Conservation (phyloP, 1,140 invertebrate genomes). For the Mizuhopecten yessoensis region DNA sequence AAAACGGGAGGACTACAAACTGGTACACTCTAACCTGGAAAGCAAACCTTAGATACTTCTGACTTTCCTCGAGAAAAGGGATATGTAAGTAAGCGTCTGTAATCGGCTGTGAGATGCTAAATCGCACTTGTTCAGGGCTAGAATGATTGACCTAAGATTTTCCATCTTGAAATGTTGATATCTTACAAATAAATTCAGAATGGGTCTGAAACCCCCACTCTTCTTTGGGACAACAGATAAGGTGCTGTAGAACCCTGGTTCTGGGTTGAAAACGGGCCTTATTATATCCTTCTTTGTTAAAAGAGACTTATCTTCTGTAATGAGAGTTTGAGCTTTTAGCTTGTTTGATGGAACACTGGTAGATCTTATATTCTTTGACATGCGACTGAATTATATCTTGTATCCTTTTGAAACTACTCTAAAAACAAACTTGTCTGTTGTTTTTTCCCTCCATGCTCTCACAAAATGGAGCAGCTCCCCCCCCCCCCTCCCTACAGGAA, state of each 20-base stretch:
- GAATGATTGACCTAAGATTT: slow-evolving; percentile 52
- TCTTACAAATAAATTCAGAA: slow-evolving; percentile 57
- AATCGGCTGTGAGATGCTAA: slow-evolving; percentile 53
- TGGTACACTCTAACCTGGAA: slow-evolving; percentile 40
- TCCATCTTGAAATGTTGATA: slow-evolving; percentile 60
- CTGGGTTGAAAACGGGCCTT: not conserved
- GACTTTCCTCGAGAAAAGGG: slow-evolving; percentile 47
- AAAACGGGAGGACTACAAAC: slow-evolving; percentile 45
- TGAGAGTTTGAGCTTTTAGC: slow-evolving; percentile 41
- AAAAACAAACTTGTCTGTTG: slow-evolving; percentile 58
- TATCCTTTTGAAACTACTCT: slow-evolving; percentile 54
- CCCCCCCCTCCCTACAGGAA: too few species aligned
- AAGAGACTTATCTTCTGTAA: slow-evolving; percentile 32
- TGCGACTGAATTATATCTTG: slow-evolving; percentile 50
- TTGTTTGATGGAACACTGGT: not conserved
- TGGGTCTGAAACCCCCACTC: slow-evolving; percentile 45
- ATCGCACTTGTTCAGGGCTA: slow-evolving; percentile 46
- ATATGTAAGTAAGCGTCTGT: slow-evolving; percentile 57
- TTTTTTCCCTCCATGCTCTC: slow-evolving; percentile 53
- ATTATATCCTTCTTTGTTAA: slow-evolving; percentile 51
- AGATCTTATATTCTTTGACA: not conserved
- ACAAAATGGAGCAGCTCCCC: slow-evolving; percentile 45
- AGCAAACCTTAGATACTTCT: slow-evolving; percentile 54
- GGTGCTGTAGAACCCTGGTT: slow-evolving; percentile 49
- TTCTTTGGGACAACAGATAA: slow-evolving; percentile 56